Percentiles rank a stretch among this genome's conserved stretches.
Conservation (phyloP, 2,888 invertebrate genomes). For the Cantharis rustica region DNA sequence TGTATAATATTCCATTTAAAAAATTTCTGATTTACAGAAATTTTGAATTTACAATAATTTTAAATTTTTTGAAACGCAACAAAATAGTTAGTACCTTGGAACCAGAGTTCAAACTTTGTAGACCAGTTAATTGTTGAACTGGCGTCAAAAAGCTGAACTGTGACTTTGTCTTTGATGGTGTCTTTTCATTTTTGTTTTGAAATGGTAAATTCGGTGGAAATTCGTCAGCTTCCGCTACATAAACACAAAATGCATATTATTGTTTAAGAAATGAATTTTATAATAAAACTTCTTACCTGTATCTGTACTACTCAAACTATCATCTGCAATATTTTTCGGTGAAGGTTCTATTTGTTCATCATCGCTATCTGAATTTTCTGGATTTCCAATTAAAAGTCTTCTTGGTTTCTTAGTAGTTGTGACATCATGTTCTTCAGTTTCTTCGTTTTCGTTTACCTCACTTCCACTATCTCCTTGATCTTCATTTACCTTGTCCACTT, state of each 20-base stretch:
- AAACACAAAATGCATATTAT: background rate
- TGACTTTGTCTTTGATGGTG: slow-evolving; percentile 42
- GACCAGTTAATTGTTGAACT: slow-evolving; percentile 54
- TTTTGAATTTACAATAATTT: too few species aligned
- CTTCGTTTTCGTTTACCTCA: slow-evolving; percentile 30
- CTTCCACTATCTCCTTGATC: slow-evolving; percentile 34
- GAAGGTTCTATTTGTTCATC: slow-evolving; percentile 17
- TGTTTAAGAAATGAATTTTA: background rate
- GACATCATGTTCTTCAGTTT: slow-evolving; percentile 33
- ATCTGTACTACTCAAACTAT: background rate
- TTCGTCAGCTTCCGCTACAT: slow-evolving; percentile 41
- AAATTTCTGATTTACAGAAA: too few species aligned
- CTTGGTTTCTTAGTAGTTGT: slow-evolving; percentile 42
- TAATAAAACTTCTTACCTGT: background rate
- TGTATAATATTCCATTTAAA: too few species aligned
- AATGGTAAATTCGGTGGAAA: slow-evolving; percentile 46
- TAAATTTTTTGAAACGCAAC: too few species aligned
- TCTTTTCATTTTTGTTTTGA: slow-evolving; percentile 34
- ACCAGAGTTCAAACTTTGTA: slow-evolving; percentile 51
- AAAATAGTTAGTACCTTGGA: slow-evolving; percentile 43
- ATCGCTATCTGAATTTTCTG: slow-evolving; percentile 50
- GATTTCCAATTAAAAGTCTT: slow-evolving; percentile 46
- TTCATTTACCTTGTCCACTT: slow-evolving; percentile 41
- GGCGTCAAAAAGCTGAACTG: slow-evolving; percentile 57
- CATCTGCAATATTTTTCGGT: background rate